phyloP scores from a whole-genome alignment of 2,888 invertebrate species.

The Dynastes hyllus region DNA sequence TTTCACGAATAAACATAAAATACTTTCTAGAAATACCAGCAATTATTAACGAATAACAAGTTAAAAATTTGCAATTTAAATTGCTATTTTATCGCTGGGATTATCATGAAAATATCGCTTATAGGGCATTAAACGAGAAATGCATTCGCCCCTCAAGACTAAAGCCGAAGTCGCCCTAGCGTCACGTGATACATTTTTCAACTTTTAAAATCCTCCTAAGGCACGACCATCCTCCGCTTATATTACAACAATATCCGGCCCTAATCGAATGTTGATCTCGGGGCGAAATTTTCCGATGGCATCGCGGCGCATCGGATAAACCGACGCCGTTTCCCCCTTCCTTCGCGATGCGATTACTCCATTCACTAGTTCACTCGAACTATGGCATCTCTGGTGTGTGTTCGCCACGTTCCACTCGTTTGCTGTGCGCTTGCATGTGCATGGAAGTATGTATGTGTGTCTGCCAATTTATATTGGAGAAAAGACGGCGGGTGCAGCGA shows the following conservation, averaged over 20 bases:
- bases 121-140: too few relatives aligned
- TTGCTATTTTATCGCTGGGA: too few relatives aligned
- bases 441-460: not conserved
- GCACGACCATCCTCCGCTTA: not conserved
- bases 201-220: constrained; percentile 1
- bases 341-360: not conserved
- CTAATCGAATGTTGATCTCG: constrained; percentile 15
- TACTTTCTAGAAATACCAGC: too few relatives aligned
- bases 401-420: not conserved
- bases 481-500: constrained; percentile 41
- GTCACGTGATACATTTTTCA: not conserved
- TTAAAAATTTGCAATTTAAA: too few relatives aligned
- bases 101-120: too few relatives aligned
- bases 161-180: too few relatives aligned
- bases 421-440: not conserved
- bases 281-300: not conserved
- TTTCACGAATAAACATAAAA: too few relatives aligned
- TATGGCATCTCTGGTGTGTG: not conserved
- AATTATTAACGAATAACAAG: too few relatives aligned
- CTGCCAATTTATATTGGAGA: constrained; percentile 31
- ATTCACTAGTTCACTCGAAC: constrained; percentile 6
- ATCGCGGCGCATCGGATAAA: constrained; percentile 7
- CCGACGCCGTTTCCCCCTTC: not conserved
- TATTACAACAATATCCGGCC: constrained; percentile 12
- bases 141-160: too few relatives aligned